A percentile compares a stretch with the other conserved stretches of the same genome.
phyloP scores from a whole-genome alignment of 2,888 invertebrate species.

The Campoletis raptor region DNA sequence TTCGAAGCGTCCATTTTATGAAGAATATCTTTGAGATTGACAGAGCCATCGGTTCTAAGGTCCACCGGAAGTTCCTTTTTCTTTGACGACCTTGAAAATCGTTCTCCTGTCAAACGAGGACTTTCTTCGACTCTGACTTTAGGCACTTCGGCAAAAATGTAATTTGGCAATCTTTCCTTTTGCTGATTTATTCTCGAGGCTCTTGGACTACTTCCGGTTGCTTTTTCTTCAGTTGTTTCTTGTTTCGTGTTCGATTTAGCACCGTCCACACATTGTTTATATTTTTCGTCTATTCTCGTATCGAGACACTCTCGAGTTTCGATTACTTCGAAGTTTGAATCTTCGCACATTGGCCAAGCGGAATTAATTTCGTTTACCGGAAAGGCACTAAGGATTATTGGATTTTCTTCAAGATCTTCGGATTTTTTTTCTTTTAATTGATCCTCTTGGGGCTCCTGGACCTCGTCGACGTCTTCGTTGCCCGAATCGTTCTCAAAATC shows the following conservation, averaged over 20 bases:
- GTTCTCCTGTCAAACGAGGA: neutral
- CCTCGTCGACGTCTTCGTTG: slow-evolving; percentile 79
- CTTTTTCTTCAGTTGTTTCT: slow-evolving; percentile 12
- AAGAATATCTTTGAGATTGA: slow-evolving; percentile 82
- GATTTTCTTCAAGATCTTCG: neutral
- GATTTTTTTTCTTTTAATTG: neutral
- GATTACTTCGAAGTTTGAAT: slow-evolving; percentile 60
- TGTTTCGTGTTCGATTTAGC: slow-evolving; percentile 69
- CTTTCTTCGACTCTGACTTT: slow-evolving; percentile 26
- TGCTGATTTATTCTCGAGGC: slow-evolving; percentile 37
- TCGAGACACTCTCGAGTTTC: slow-evolving; percentile 71
- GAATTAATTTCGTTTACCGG: slow-evolving; percentile 55
- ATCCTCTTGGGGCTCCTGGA: neutral
- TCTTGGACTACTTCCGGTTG: neutral
- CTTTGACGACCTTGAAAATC: slow-evolving; percentile 46
- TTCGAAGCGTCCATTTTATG: slow-evolving; percentile 78
- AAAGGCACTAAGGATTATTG: slow-evolving; percentile 38
- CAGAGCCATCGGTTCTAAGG: slow-evolving; percentile 73
- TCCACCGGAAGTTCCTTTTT: slow-evolving; percentile 46
- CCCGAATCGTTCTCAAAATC: slow-evolving; percentile 81
- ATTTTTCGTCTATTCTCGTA: slow-evolving; percentile 81
- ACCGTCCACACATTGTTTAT: slow-evolving; percentile 81
- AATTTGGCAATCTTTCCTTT: slow-evolving; percentile 71
- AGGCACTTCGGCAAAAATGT: slow-evolving; percentile 69
- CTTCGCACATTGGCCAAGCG: slow-evolving; percentile 54